Evolutionary conservation across 2,888 invertebrate genomes (phyloP), one percentile per base, ranked within the genome.

Genomic region (Parnassius mnemosyne): DNA sequence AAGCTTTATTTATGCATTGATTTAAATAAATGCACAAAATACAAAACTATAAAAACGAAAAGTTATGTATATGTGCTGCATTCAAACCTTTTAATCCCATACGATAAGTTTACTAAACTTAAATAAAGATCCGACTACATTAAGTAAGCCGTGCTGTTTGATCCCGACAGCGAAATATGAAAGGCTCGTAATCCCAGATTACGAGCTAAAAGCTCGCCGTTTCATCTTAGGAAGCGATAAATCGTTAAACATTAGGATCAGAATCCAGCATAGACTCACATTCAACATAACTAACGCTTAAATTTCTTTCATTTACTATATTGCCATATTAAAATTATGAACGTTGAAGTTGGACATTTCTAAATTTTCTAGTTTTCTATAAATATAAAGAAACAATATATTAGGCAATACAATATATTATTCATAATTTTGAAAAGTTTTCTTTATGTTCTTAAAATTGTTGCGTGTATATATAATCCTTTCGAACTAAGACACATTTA

Each of bases 121-220:
- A 49, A 16, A 49, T 46, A 49, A n/a, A 49, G 11, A 49, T 49
- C 49, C 44, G n/a, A 50, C 46, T 49, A 49, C 50, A 57, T 57
- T 60, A 44, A 56, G 56, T 42, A 42, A 47, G 20, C 51, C 9
- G 25, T 43, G 49, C 60, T 63, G 55, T 53, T 56, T 56, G 63
- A 56, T 50, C 52, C 20, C 56, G 63, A 60, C 56, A 60, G 63
- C 56, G 56, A 63, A 63, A 63, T 60, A 63, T 63, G 63, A 63
- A 60, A 60, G 55, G 52, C 60, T 49, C 58, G 49, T 63, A 63
- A 63, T 63, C 59, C 53, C 52, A 42, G 52, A 53, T 60, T 60
- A 60, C 56, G 25, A 51, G 34, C 60, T 63, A 60, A 60, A 63
- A 63, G 63, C 63, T 63, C 58, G 52, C 60, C 55, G 51, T 60